phyloP scores from a whole-genome alignment of 2,113 vertebrate genomes.

The Catharus fuscescens region DNA sequence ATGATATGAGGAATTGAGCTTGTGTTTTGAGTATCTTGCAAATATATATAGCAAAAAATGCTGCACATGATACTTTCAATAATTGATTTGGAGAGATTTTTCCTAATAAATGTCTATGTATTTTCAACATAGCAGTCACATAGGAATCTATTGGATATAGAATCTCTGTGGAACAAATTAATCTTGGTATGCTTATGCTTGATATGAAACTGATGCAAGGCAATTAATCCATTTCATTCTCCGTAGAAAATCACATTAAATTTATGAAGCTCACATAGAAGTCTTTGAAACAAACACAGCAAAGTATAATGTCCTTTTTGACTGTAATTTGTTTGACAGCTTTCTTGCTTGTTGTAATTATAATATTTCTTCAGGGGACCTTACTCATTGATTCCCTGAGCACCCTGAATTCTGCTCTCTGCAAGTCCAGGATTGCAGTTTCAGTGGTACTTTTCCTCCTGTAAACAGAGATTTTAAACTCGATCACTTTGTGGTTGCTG shows the following conservation, averaged over 20 bases:
- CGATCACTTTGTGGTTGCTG: fast-evolving
- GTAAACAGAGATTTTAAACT: not conserved
- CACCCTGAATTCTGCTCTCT: not conserved
- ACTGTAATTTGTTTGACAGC: not conserved
- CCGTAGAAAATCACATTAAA: not conserved
- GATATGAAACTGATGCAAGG: not conserved
- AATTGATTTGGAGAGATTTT: not conserved
- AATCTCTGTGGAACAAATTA: not conserved
- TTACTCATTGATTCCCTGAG: not conserved
- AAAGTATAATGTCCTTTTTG: not conserved
- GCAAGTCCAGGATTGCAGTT: not conserved
- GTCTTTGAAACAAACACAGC: not conserved
- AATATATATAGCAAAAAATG: not conserved
- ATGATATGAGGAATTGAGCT: not conserved
- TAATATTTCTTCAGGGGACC: not conserved
- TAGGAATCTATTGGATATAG: not conserved
- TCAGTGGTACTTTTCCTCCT: not conserved
- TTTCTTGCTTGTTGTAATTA: not conserved
- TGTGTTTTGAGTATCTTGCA: not conserved
- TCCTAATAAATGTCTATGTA: not conserved
- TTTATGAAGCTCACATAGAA: not conserved
- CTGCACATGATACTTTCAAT: not conserved
- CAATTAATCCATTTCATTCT: not conserved
- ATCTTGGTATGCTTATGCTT: not conserved
- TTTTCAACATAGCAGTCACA: not conserved